Base-by-base conservation (phyloP, 2,888 invertebrate genomes). In the Willowsia nigromaculata region DNA sequence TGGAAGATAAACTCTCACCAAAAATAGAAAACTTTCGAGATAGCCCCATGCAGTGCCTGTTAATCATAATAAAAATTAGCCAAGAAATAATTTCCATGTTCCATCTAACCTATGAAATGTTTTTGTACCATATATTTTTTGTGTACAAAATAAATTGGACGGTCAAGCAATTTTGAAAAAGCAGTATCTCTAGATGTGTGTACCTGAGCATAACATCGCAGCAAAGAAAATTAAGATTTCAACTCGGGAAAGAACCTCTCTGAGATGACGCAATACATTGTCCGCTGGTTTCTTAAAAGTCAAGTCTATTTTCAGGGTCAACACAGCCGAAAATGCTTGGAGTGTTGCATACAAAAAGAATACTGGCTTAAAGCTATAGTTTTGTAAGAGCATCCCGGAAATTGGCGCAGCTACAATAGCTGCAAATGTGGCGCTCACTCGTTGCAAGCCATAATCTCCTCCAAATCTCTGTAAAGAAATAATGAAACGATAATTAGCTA, bases 21-120 rank as follows among this genome's bases (percentile, higher is more conserved):
- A 97, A 94, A 97, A 97, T 37, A 97, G 94, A 94, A 97, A 97
- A 92, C 96, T 97, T 94, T 97, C 97, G 92, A 97, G 96, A 94
- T 96, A 97, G 50, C 97, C 97, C 96, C 96, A 97, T n/a, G 96
- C 96, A 27, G 96, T 96, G 43, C 97, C 97, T 97, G 18, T 56
- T 25, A n/a, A n/a, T n/a, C n/a, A n/a, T n/a, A n/a, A n/a, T n/a
- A n/a, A n/a, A n/a, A n/a, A n/a, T n/a, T n/a, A n/a, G n/a, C n/a
- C n/a, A n/a, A n/a, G n/a, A n/a, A n/a, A n/a, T n/a, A n/a, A n/a
- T n/a, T n/a, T n/a, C n/a, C n/a, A n/a, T n/a, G n/a, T n/a, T n/a
- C n/a, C n/a, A n/a, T n/a, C n/a, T n/a, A n/a, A n/a, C n/a, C n/a
- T n/a, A n/a, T n/a, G n/a, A n/a, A n/a, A n/a, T n/a, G n/a, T n/a